These are phyloP conservation scores for Menidia beryllina DNA, from an alignment of 2,113 vertebrate genomes.

Conservation along the genomic window DNA sequence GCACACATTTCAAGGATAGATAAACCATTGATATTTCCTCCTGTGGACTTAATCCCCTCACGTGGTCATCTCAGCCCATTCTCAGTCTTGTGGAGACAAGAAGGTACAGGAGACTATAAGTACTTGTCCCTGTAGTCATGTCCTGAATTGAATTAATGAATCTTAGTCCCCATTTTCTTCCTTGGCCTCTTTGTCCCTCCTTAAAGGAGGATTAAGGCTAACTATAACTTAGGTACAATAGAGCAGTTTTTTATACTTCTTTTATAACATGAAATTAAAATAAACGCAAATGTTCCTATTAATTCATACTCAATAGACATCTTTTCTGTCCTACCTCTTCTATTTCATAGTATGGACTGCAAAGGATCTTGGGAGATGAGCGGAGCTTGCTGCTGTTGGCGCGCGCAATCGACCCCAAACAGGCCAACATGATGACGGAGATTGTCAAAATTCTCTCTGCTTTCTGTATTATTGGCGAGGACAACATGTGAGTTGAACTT, in stretches of 20 bases:
- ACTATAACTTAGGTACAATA: constrained; percentile 59
- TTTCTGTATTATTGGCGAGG: constrained; percentile 94
- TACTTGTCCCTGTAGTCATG: constrained; percentile 74
- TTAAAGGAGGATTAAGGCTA: constrained; percentile 73
- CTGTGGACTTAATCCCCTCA: constrained; percentile 65
- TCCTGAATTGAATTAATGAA: constrained; percentile 79
- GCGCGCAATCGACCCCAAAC: constrained; percentile 94
- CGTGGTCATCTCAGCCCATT: constrained; percentile 52
- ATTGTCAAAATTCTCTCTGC: constrained; percentile 97
- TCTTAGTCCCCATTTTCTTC: constrained; percentile 71
- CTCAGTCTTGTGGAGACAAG: constrained; percentile 49
- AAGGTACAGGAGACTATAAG: constrained; percentile 68
- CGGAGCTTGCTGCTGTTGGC: constrained; percentile 91
- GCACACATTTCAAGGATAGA: constrained; percentile 69
- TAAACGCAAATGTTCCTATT: constrained; percentile 68
- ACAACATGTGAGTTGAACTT: constrained; percentile 88
- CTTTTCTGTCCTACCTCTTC: constrained; percentile 16
- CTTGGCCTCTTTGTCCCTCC: constrained; percentile 71
- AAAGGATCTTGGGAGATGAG: constrained; percentile 95
- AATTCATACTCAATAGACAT: constrained; percentile 55
- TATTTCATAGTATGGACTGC: constrained; percentile 88
- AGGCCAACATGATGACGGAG: constrained; percentile 97
- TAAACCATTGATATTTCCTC: constrained; percentile 73
- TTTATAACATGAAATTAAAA: constrained; percentile 48
- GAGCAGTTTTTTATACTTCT: constrained; percentile 26